A percentile compares a stretch with the other conserved stretches of the same genome.
Conservation (phyloP, 2,888 invertebrate genomes). For the Cactoblastis cactorum region DNA sequence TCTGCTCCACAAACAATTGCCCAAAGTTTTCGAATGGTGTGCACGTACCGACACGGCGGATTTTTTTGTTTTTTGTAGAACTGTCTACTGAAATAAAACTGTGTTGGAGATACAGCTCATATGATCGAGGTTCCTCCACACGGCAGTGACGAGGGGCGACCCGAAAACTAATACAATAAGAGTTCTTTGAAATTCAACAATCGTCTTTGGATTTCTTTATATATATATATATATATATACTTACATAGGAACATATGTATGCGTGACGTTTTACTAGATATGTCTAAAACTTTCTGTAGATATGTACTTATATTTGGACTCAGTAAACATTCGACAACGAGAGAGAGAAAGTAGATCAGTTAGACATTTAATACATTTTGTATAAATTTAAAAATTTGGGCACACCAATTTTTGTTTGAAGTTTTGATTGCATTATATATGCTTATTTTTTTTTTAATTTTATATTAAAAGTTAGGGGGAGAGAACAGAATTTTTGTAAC, state of each 20-base stretch:
- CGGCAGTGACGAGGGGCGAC: not conserved
- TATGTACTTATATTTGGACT: no score
- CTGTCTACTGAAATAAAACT: not conserved
- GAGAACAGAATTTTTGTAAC: no score
- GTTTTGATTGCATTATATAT: no score
- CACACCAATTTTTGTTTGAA: no score
- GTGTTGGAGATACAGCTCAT: not conserved
- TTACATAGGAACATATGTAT: slow-evolving; percentile 21
- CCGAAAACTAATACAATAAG: slow-evolving; percentile 17
- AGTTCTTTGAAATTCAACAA: slow-evolving; percentile 32
- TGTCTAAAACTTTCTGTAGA: not conserved
- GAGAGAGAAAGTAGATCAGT: no score
- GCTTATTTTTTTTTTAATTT: no score
- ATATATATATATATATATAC: slow-evolving; percentile 18
- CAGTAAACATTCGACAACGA: no score
- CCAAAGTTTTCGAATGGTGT: not conserved
- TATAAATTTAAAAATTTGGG: no score
- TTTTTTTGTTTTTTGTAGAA: not conserved
- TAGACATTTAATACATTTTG: no score
- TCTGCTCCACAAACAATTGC: no score
- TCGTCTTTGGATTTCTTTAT: slow-evolving; percentile 23
- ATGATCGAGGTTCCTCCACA: not conserved
- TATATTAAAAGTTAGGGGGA: no score
- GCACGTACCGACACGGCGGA: not conserved
- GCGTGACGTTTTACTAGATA: no score